phyloP scores from a whole-genome alignment of 2,888 invertebrate genomes.

The Automeris io region DNA sequence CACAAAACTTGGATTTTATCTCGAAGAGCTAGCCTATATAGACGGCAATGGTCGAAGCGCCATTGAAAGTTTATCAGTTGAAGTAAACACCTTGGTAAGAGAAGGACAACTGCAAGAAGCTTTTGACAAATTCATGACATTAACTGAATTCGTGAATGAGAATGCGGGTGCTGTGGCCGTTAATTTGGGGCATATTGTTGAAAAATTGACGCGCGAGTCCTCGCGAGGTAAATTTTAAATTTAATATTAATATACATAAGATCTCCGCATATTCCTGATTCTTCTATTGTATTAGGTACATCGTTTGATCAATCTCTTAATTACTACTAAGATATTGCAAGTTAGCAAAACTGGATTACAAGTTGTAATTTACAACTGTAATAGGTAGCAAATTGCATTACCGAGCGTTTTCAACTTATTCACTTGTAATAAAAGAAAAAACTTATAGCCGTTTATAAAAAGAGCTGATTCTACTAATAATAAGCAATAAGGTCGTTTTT shows the following conservation, averaged over 20 bases:
- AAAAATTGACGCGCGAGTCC: constrained; percentile 37
- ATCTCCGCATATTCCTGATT: too few relatives aligned
- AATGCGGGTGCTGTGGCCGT: constrained; percentile 82
- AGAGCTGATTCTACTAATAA: too few relatives aligned
- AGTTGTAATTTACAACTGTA: too few relatives aligned
- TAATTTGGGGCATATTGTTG: constrained; percentile 74
- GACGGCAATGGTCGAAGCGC: constrained; percentile 78
- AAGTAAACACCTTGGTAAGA: constrained; percentile 68
- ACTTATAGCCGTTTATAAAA: too few relatives aligned
- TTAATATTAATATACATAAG: too few relatives aligned
- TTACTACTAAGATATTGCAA: background rate
- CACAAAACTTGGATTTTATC: constrained; percentile 57
- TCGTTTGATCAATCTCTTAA: background rate
- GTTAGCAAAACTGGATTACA: too few relatives aligned
- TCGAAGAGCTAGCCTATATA: constrained; percentile 78
- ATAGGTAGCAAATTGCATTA: too few relatives aligned
- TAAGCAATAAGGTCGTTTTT: too few relatives aligned
- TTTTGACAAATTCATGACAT: constrained; percentile 77
- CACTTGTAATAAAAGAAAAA: too few relatives aligned
- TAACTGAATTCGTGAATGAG: constrained; percentile 76
- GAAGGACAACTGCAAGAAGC: constrained; percentile 74
- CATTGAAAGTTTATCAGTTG: constrained; percentile 73
- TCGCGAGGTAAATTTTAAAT: constrained; percentile 10
- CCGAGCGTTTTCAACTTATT: too few relatives aligned
- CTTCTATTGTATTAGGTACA: background rate